These are phyloP conservation scores for Cryptotis parvus DNA, from an alignment of 2,113 vertebrate genomes.

Conservation along the genomic window DNA sequence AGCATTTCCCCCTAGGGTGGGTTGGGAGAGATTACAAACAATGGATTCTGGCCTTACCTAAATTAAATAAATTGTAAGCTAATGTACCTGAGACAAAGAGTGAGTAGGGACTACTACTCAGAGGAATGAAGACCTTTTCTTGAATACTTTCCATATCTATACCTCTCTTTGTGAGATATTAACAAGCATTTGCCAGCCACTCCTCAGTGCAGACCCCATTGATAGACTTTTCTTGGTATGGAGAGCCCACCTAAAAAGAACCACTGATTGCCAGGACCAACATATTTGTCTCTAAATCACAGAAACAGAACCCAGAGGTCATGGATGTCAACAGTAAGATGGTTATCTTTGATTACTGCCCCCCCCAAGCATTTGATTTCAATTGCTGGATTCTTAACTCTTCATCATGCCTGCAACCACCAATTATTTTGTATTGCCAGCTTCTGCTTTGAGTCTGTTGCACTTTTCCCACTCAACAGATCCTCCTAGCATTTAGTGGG, in stretches of 20 bases:
- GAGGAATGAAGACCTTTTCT: not conserved
- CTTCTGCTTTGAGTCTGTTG: not conserved
- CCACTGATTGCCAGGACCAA: constrained; percentile 54
- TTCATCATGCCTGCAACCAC: constrained; percentile 41
- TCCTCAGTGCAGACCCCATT: constrained; percentile 33
- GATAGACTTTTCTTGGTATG: constrained; percentile 38
- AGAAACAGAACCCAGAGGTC: constrained; percentile 19
- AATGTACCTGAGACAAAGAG: constrained; percentile 13
- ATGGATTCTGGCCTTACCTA: constrained; percentile 2
- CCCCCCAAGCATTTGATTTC: constrained; percentile 31
- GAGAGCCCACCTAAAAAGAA: constrained; percentile 63
- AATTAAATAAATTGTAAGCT: constrained; percentile 46
- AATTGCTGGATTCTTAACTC: constrained; percentile 6
- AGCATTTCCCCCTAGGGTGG: constrained; percentile 26
- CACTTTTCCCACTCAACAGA: constrained; percentile 30
- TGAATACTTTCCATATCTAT: constrained; percentile 30
- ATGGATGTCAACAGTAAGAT: not conserved
- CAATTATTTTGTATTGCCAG: constrained; percentile 1
- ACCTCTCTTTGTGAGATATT: constrained; percentile 53
- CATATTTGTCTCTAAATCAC: constrained; percentile 51
- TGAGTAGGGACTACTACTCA: constrained; percentile 12
- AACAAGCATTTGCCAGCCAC: constrained; percentile 61
- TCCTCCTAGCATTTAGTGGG: constrained; percentile 18
- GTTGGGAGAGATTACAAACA: not conserved
- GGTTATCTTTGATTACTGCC: constrained; percentile 42